Evolutionary conservation across 2,888 invertebrate species (phyloP), one percentile per base, ranked within the genome.

Genomic region (Syrphus vitripennis): DNA sequence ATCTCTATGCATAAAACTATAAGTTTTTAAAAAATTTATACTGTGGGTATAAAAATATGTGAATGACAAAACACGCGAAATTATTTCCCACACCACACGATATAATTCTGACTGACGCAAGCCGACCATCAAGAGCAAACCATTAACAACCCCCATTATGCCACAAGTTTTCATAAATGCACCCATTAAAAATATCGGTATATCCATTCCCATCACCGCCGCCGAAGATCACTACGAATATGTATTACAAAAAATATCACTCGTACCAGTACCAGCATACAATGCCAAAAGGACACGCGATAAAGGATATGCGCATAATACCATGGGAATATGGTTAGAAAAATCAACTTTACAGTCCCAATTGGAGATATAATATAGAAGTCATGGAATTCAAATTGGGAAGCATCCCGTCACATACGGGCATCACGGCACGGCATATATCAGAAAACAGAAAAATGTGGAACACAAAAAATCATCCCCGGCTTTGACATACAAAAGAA

Each of bases 201-300:
- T 45, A 37, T 48, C 24, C 59, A 75, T 84, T 80, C 80, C 75
- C 84, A 65, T 45, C 45, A 76, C n/a, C n/a, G n/a, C n/a, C n/a
- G n/a, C n/a, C n/a, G n/a, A n/a, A 77, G 80, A 80, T 77, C 80
- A 65, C 42, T 50, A 14, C 45, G 42, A 50, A 74, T 78, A 70
- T 59, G 29, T 48, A n/a, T n/a, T n/a, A n/a, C 16, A 65, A 69
- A 74, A 4, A 69, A 70, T 48, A 79, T 75, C 79, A 65, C 55
- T 65, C 50, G 55, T 86, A 86, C 86, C 86, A 86, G 55, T 86
- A 86, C 86, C 86, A 86, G 86, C 86, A 86, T 86, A 65, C 45
- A 78, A 29, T 77, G 65, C 69, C 82, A 82, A 67, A 77, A 86
- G 78, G 86, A 82, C 86, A 86, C 86, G 86, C 78, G 82, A 86